These are phyloP conservation scores for Drosophila setosimentum DNA, from an alignment of 2,888 invertebrate genomes.

Conservation along the genomic window DNA sequence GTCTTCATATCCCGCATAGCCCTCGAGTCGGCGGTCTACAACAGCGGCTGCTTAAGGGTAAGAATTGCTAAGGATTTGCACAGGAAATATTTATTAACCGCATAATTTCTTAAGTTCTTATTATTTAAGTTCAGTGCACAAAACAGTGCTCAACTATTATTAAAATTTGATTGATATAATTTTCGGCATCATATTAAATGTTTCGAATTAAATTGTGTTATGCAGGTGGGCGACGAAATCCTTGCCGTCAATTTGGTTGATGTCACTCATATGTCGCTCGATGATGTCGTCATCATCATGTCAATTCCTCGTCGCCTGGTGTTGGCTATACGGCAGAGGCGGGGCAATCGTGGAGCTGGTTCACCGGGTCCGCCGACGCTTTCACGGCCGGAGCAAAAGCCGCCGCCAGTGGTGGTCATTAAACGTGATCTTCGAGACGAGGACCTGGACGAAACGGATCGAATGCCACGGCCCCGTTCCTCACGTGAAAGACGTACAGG, in stretches of 20 bases:
- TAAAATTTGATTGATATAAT: not conserved
- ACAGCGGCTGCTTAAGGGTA: slow-evolving; percentile 97
- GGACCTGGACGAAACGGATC: slow-evolving; percentile 89
- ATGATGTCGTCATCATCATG: slow-evolving; percentile 99
- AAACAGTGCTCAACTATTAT: not conserved
- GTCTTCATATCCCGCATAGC: slow-evolving; percentile 99
- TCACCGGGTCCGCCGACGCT: slow-evolving; percentile 86
- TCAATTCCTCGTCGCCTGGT: slow-evolving; percentile 98
- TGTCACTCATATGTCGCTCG: slow-evolving; percentile 98
- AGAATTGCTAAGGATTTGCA: slow-evolving; percentile 27
- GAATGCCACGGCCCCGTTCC: slow-evolving; percentile 85
- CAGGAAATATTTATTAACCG: not conserved
- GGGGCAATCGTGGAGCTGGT: slow-evolving; percentile 87
- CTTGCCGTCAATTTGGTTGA: slow-evolving; percentile 99
- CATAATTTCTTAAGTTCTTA: slow-evolving; percentile 12
- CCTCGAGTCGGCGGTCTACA: slow-evolving; percentile 97
- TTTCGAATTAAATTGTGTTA: not conserved
- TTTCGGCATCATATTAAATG: not conserved
- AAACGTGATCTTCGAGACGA: slow-evolving; percentile 95
- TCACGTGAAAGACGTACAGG: slow-evolving; percentile 86
- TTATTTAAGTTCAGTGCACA: not conserved
- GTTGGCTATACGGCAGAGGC: slow-evolving; percentile 95
- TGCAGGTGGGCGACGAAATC: slow-evolving; percentile 97
- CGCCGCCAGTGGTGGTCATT: slow-evolving; percentile 96
- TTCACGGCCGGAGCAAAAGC: slow-evolving; percentile 91